These are phyloP conservation scores for Vimba vimba DNA, from an alignment of 2,113 vertebrate species.

Conservation along the genomic window DNA sequence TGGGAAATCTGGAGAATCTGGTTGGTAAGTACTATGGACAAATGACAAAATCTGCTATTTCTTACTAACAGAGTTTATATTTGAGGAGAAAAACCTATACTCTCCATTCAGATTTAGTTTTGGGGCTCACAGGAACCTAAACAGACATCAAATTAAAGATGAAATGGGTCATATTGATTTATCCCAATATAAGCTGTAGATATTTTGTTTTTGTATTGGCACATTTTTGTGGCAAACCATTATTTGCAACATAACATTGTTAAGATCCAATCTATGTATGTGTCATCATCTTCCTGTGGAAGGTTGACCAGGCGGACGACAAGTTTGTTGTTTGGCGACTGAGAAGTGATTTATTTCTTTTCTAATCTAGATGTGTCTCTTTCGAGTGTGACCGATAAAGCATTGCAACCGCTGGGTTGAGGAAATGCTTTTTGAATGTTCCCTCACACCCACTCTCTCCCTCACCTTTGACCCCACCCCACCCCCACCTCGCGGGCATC, in stretches of 20 bases:
- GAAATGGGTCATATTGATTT: conserved; percentile 32
- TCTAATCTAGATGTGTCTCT: conserved; percentile 43
- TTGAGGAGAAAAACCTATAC: conserved; percentile 2
- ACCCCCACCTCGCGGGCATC: conserved; percentile 73
- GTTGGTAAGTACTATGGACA: conserved; percentile 51
- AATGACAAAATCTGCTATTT: conserved; percentile 28
- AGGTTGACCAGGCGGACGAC: conserved; percentile 40
- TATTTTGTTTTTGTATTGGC: conserved; percentile 17
- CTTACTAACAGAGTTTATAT: conserved; percentile 22
- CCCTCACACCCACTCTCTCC: conserved; percentile 47
- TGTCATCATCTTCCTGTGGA: conserved; percentile 41
- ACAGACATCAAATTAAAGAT: conserved; percentile 24
- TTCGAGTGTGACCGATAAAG: conserved; percentile 66
- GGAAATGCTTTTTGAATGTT: conserved; percentile 73
- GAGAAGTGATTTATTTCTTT: conserved; percentile 28
- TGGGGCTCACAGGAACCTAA: conserved; percentile 21
- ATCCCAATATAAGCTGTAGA: not conserved
- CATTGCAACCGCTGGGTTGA: conserved; percentile 81
- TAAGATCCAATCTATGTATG: conserved; percentile 33
- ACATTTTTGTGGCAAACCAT: conserved; percentile 9
- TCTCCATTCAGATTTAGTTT: conserved; percentile 42
- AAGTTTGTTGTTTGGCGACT: conserved; percentile 43
- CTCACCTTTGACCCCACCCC: conserved; percentile 42
- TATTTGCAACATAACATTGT: conserved; percentile 4
- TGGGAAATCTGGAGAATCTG: conserved; percentile 14